Conservation (phyloP, 2,888 invertebrate genomes). For the Osmoderma eremita region DNA sequence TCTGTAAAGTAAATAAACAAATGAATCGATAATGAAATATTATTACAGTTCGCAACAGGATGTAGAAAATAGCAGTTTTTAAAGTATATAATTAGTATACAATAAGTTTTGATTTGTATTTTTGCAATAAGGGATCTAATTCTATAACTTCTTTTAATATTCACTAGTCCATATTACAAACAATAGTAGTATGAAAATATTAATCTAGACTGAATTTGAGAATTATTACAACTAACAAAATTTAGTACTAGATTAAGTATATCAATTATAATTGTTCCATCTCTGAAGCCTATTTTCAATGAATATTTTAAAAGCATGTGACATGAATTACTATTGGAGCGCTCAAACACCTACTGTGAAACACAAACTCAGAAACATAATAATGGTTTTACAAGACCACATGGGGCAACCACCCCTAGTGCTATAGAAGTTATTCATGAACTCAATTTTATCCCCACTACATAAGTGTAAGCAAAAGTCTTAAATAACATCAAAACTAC, state of each 20-base stretch:
- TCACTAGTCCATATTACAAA: no score
- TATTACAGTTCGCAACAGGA: no score
- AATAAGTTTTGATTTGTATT: no score
- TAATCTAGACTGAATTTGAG: no score
- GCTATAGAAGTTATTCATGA: slow-evolving; percentile 13
- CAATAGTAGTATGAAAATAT: no score
- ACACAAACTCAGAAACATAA: slow-evolving; percentile 19
- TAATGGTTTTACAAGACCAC: slow-evolving; percentile 39
- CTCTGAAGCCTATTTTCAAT: no score
- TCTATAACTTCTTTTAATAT: no score
- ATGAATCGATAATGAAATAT: slow-evolving; percentile 2
- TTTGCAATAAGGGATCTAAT: no score
- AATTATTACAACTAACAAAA: no score
- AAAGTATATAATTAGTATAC: background rate
- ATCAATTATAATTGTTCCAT: no score
- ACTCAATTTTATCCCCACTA: slow-evolving; percentile 23
- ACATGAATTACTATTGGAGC: background rate
- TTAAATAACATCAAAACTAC: slow-evolving; percentile 37
- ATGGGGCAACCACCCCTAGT: slow-evolving; percentile 17
- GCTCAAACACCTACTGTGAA: slow-evolving; percentile 12
- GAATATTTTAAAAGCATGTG: slow-evolving; percentile 9
- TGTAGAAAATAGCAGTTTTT: background rate
- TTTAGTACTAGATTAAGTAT: no score
- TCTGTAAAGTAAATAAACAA: slow-evolving; percentile 20
- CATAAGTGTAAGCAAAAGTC: slow-evolving; percentile 11